Conservation (phyloP, 2,888 invertebrate genomes). For the Caradrina kadenii region DNA sequence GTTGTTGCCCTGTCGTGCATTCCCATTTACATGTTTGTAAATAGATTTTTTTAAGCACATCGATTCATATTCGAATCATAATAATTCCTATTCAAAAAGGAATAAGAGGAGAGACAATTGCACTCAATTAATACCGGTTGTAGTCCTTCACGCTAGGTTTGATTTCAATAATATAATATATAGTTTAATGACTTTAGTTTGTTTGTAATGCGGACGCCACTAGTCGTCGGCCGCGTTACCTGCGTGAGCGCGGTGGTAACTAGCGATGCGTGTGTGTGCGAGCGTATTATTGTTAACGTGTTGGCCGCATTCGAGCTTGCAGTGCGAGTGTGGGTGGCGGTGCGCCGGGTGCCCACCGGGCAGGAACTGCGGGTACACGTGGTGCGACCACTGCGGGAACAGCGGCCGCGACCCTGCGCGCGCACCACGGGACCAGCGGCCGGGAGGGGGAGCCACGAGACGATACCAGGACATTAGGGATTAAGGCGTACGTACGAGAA, state of each 20-base stretch:
- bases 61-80: background rate
- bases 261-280: slow-evolving; percentile 89
- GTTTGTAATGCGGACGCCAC: slow-evolving; percentile 75
- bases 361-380: slow-evolving; percentile 98
- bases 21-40: background rate
- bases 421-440: background rate
- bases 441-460: background rate
- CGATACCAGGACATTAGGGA: no score
- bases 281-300: slow-evolving; percentile 88
- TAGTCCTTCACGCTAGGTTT: background rate
- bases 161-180: slow-evolving; percentile 1
- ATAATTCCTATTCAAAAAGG: background rate
- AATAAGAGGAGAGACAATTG: background rate
- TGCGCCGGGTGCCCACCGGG: slow-evolving; percentile 95
- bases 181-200: background rate
- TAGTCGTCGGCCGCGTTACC: slow-evolving; percentile 83
- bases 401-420: slow-evolving; percentile 93
- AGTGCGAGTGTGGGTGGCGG: slow-evolving; percentile 91
- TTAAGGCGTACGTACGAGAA: no score
- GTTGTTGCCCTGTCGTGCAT: slow-evolving; percentile 62
- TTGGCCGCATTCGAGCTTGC: slow-evolving; percentile 89
- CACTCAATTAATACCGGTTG: background rate
- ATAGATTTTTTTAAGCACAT: background rate
- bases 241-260: slow-evolving; percentile 90
- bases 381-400: slow-evolving; percentile 98